A percentile compares a stretch with the other conserved stretches of the same genome.
These are phyloP conservation scores for Rana temporaria DNA, from an alignment of 2,113 vertebrate species.

Conservation along the genomic window DNA sequence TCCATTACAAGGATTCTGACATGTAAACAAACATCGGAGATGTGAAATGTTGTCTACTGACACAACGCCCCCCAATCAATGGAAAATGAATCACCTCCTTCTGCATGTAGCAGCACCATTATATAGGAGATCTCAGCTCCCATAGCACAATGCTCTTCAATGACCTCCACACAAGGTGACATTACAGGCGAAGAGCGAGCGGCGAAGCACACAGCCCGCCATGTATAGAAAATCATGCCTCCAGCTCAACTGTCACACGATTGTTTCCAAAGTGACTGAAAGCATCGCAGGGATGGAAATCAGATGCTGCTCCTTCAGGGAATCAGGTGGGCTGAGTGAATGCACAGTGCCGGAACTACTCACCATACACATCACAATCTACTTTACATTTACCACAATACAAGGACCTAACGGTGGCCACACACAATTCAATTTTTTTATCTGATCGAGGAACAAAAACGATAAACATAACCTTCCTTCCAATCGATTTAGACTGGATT, in stretches of 20 bases:
- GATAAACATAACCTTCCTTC: too few relatives aligned
- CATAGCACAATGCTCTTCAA: neutral
- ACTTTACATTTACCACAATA: too few relatives aligned
- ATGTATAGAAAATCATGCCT: conserved; percentile 1
- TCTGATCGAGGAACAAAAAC: too few relatives aligned
- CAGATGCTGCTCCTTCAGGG: neutral
- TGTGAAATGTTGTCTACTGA: neutral
- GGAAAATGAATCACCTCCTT: neutral
- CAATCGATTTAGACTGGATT: too few relatives aligned
- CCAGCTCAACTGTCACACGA: neutral
- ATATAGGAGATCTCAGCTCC: neutral
- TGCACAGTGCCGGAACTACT: too few relatives aligned
- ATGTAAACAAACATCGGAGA: too few relatives aligned
- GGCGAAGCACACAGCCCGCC: neutral
- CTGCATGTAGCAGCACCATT: neutral
- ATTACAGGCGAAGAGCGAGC: neutral
- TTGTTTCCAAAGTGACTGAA: neutral
- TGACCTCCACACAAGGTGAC: conserved; percentile 56
- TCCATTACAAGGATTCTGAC: too few relatives aligned
- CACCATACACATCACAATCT: too few relatives aligned
- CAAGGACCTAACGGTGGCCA: too few relatives aligned
- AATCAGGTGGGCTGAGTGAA: too few relatives aligned
- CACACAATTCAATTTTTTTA: too few relatives aligned
- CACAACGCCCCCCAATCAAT: neutral
- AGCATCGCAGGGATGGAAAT: neutral